Evolutionary conservation across 2,888 invertebrate genomes (phyloP).

Genomic region (Andrena marginata): DNA sequence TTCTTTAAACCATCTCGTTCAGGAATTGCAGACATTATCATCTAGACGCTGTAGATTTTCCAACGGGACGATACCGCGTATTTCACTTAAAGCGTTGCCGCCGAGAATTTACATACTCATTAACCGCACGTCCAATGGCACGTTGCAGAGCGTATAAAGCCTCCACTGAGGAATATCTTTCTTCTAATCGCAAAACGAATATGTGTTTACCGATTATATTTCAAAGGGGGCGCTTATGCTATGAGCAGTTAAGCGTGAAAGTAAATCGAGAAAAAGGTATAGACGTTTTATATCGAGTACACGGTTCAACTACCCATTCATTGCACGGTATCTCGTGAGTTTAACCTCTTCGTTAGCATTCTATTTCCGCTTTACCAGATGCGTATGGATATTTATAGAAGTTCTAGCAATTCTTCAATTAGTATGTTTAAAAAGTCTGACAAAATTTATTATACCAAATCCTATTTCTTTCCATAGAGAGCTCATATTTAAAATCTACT

Average conservation of each 20-base stretch:
- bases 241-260: constrained; percentile 30
- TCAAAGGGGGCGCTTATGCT: constrained; percentile 51
- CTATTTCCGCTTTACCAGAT: constrained; percentile 32
- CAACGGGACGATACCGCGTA: constrained; percentile 11
- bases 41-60: not conserved
- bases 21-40: not conserved
- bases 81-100: not conserved
- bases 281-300: constrained; percentile 43
- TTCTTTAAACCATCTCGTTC: not conserved
- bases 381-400: constrained; percentile 23
- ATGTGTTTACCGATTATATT: constrained; percentile 39
- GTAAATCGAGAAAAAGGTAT: constrained; percentile 36
- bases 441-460: not conserved
- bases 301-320: constrained; percentile 27
- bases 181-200: constrained; percentile 63
- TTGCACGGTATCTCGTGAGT: constrained; percentile 16
- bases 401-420: constrained; percentile 4
- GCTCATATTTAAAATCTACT: too few relatives aligned
- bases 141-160: constrained; percentile 58
- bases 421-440: not conserved
- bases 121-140: constrained; percentile 39
- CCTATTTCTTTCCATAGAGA: not conserved
- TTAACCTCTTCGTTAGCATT: constrained; percentile 37
- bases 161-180: constrained; percentile 69
- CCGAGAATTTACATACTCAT: constrained; percentile 47